A percentile compares a stretch with the other conserved stretches of the same genome.
phyloP scores from a whole-genome alignment of 1,140 invertebrate genomes.

The Caenorhabditis briggsae region DNA sequence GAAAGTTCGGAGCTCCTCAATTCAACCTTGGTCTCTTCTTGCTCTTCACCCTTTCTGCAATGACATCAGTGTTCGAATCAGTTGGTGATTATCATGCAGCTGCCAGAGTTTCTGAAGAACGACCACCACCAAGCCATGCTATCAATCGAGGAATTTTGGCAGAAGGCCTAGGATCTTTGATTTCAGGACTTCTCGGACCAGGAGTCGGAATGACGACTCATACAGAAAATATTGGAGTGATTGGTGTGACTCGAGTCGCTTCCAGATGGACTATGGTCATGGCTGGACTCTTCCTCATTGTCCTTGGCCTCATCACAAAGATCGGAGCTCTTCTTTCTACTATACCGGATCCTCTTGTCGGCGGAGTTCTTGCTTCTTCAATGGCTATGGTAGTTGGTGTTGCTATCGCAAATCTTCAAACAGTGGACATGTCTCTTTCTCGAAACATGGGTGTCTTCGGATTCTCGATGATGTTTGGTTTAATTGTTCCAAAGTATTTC shows the following conservation, averaged over 20 bases:
- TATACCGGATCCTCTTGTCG: slow-evolving; percentile 77
- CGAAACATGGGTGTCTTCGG: slow-evolving; percentile 79
- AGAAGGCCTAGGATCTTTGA: slow-evolving; percentile 72
- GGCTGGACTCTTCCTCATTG: slow-evolving; percentile 73
- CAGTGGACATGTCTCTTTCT: slow-evolving; percentile 78
- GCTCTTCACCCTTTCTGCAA: slow-evolving; percentile 78
- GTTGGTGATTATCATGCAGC: slow-evolving; percentile 79
- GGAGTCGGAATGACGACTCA: slow-evolving; percentile 71
- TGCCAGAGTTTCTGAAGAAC: slow-evolving; percentile 76
- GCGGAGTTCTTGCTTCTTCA: slow-evolving; percentile 75
- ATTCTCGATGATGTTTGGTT: slow-evolving; percentile 78
- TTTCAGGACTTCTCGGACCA: slow-evolving; percentile 72
- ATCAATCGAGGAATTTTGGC: slow-evolving; percentile 78
- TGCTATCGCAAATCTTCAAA: slow-evolving; percentile 73
- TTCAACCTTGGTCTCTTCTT: slow-evolving; percentile 77
- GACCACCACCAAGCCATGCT: slow-evolving; percentile 78
- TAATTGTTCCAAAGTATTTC: slow-evolving; percentile 78
- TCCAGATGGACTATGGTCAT: slow-evolving; percentile 73
- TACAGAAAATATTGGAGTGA: slow-evolving; percentile 77
- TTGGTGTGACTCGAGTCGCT: slow-evolving; percentile 74
- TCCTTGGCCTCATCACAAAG: slow-evolving; percentile 69
- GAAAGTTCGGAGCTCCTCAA: slow-evolving; percentile 78
- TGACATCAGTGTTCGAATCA: slow-evolving; percentile 79
- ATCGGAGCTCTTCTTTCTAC: slow-evolving; percentile 76
- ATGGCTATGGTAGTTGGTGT: slow-evolving; percentile 79